These are phyloP conservation scores for Melieria crassipennis DNA, from an alignment of 2,888 invertebrate species.

Conservation along the genomic window DNA sequence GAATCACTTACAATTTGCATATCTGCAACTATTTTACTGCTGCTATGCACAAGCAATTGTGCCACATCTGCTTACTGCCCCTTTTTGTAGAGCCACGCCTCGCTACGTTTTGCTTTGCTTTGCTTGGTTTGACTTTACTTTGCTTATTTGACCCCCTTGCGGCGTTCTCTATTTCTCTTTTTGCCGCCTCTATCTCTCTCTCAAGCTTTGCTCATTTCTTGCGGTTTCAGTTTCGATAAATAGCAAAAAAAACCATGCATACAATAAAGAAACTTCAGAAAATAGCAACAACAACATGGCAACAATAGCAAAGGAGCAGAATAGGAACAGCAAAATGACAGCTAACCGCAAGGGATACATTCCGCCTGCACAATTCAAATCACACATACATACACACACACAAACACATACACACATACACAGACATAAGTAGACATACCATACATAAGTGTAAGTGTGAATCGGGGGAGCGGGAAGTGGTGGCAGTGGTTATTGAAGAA, in stretches of 20 bases:
- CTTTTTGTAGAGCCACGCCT: no score
- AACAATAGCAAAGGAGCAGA: background rate
- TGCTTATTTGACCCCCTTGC: background rate
- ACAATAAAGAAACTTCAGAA: no score
- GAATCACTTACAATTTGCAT: slow-evolving; percentile 16
- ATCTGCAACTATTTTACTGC: slow-evolving; percentile 14
- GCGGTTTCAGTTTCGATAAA: slow-evolving; percentile 10
- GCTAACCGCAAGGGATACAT: slow-evolving; percentile 9
- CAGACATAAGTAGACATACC: background rate
- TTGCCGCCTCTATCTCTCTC: background rate
- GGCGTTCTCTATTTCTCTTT: no score
- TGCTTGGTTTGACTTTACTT: background rate
- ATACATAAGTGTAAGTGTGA: no score
- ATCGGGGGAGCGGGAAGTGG: no score
- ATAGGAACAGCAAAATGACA: slow-evolving; percentile 6
- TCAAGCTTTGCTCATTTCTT: background rate
- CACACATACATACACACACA: background rate
- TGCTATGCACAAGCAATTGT: background rate
- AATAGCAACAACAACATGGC: no score
- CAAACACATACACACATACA: background rate
- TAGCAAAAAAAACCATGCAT: background rate
- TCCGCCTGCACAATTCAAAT: background rate
- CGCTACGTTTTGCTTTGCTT: no score
- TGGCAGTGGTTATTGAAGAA: no score
- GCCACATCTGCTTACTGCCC: no score